A percentile compares a stretch with the other conserved stretches of the same genome.
These are phyloP conservation scores for Prionailurus viverrinus DNA, from an alignment of 2,113 vertebrate species.

Conservation along the genomic window DNA sequence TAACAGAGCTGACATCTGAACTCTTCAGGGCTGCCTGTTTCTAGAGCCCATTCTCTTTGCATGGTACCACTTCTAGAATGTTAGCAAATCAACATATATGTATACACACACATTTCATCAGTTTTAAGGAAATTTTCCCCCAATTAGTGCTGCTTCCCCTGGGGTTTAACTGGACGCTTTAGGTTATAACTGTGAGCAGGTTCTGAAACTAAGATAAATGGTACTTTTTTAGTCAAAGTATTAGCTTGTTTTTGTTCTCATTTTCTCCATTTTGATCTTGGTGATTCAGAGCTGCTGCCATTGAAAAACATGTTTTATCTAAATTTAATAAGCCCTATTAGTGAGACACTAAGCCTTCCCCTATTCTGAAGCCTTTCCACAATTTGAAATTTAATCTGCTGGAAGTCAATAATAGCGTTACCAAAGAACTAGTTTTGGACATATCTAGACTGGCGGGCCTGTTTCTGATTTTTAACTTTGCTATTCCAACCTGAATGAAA, in stretches of 20 bases:
- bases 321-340: constrained; percentile 79
- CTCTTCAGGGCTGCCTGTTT: background rate
- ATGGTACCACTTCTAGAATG: constrained; percentile 21
- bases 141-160: constrained; percentile 9
- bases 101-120: background rate
- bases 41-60: background rate
- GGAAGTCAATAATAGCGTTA: constrained; percentile 72
- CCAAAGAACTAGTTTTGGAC: constrained; percentile 69
- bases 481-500: constrained; percentile 70
- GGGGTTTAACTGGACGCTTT: constrained; percentile 43
- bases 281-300: constrained; percentile 72
- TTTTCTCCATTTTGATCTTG: constrained; percentile 69
- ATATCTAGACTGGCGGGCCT: constrained; percentile 58
- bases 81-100: background rate
- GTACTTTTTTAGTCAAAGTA: background rate
- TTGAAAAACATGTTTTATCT: constrained; percentile 80
- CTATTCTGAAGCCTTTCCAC: constrained; percentile 74
- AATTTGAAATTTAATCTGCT: constrained; percentile 77
- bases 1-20: constrained; percentile 7
- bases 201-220: constrained; percentile 51
- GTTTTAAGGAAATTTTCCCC: constrained; percentile 1
- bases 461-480: constrained; percentile 78
- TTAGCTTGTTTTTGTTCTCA: constrained; percentile 61
- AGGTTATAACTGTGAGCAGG: background rate
- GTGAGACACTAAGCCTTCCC: constrained; percentile 70